Percentiles rank a stretch among this genome's conserved stretches.
Conservation (phyloP, 2,888 invertebrate species). For the Phragmatobia fuliginosa region DNA sequence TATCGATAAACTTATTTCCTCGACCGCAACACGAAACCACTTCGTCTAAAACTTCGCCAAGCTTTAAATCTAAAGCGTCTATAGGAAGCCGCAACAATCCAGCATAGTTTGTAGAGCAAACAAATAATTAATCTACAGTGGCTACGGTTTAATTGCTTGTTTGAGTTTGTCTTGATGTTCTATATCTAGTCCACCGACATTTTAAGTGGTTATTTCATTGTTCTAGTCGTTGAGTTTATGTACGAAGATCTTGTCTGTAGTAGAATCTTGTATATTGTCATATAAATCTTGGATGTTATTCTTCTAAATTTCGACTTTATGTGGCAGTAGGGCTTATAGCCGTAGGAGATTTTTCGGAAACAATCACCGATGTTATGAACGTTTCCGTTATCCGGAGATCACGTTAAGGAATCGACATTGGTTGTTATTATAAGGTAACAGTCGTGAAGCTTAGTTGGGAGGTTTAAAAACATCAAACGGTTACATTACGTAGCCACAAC, state of each 20-base stretch:
- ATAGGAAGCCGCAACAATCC: slow-evolving; percentile 53
- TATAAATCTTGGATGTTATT: background rate
- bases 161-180: slow-evolving; percentile 70
- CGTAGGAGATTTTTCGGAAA: too few relatives aligned
- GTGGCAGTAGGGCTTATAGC: too few relatives aligned
- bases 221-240: slow-evolving; percentile 8
- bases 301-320: too few relatives aligned
- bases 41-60: slow-evolving; percentile 27
- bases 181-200: slow-evolving; percentile 39
- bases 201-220: slow-evolving; percentile 15
- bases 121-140: slow-evolving; percentile 81
- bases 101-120: slow-evolving; percentile 74
- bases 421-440: too few relatives aligned
- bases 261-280: background rate
- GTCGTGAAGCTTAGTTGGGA: too few relatives aligned
- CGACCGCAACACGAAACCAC: slow-evolving; percentile 32
- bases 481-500: too few relatives aligned
- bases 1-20: slow-evolving; percentile 5
- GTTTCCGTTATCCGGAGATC: too few relatives aligned
- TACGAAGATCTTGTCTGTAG: slow-evolving; percentile 4
- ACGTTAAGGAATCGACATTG: too few relatives aligned
- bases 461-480: too few relatives aligned
- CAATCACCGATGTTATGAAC: too few relatives aligned
- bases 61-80: slow-evolving; percentile 47
- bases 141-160: slow-evolving; percentile 82